Evolutionary conservation across 2,797 vertebrate genomes (phyloP), one percentile per base, ranked within the genome.

Genomic region (Acanthurus tractus): DNA sequence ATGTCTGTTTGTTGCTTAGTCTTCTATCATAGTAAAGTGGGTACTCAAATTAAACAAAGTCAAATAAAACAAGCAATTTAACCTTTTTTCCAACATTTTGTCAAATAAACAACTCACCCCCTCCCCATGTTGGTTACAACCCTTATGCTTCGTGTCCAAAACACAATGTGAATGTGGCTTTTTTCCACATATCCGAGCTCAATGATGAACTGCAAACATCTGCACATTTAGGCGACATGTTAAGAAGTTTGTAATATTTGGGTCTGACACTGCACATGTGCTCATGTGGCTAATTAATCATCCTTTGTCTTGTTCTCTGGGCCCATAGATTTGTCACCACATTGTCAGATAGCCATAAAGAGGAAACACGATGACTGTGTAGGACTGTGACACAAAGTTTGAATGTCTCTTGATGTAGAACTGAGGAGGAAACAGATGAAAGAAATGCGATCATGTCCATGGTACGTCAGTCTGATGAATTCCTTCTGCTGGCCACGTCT

Each of bases 401-500:
- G 20, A 74, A 66, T 25, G 38, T 73, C 62, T 64, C 29, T 70
- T 66, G 56, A 82, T 61, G 80, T 44, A 50, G n/a, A 81, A 42
- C 53, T 46, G 68, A 77, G 23, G 29, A 48, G 62, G 73, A 74
- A 78, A 67, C 23, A 69, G 64, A 88, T 77, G 76, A 86, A 74
- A 79, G 75, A 68, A 81, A 78, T 13, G 44, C 62, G 57, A 55
- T 22, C 25, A 66, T 72, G 70, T 82, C 65, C 69, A 56, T 34
- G 55, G 34, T 63, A 69, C 54, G 20, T 79, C 71, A 73, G 72
- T 73, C 69, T 88, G 86, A 91, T 86, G 76, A 78, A 82, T 87
- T 88, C 86, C 81, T 84, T 82, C 89, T 86, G 84, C 80, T 62
- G 67, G 61, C 69, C 38, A 44, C 46, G 82, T 90, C 89, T 91